Evolutionary conservation across 2,888 invertebrate genomes (phyloP).

Genomic region (Epinotia nisella): DNA sequence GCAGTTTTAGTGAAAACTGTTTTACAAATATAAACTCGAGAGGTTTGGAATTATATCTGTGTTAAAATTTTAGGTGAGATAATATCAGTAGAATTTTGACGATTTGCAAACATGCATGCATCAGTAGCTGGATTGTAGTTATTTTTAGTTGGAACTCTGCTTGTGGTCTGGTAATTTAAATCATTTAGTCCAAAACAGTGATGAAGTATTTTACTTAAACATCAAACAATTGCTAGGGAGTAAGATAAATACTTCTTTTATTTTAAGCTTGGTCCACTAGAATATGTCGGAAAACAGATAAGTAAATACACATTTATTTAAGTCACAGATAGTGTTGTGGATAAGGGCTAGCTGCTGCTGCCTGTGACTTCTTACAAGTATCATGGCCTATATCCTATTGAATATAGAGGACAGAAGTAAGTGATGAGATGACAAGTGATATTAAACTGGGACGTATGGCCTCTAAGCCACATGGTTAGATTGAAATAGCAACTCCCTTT

Average conservation of each 20-base stretch:
- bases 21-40: not conserved
- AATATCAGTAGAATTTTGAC: not conserved
- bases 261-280: not conserved
- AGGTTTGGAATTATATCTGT: conserved; percentile 8
- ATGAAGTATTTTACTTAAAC: not conserved
- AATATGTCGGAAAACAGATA: not conserved
- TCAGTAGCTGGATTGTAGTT: conserved; percentile 12
- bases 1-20: conserved; percentile 1
- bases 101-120: conserved; percentile 11
- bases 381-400: too few relatives aligned
- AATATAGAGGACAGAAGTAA: too few relatives aligned
- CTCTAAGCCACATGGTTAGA: too few relatives aligned
- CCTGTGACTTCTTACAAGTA: too few relatives aligned
- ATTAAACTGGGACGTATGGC: too few relatives aligned
- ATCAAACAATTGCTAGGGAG: not conserved
- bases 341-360: too few relatives aligned
- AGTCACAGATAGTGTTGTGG: not conserved
- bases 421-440: too few relatives aligned
- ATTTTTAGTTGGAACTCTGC: not conserved
- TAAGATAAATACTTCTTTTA: not conserved
- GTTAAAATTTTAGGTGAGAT: conserved; percentile 18
- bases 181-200: not conserved
- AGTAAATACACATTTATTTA: not conserved
- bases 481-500: too few relatives aligned
- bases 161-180: not conserved